These are phyloP conservation scores for Spinibarbus caldwelli DNA, from an alignment of 2,797 vertebrate genomes.

Conservation along the genomic window DNA sequence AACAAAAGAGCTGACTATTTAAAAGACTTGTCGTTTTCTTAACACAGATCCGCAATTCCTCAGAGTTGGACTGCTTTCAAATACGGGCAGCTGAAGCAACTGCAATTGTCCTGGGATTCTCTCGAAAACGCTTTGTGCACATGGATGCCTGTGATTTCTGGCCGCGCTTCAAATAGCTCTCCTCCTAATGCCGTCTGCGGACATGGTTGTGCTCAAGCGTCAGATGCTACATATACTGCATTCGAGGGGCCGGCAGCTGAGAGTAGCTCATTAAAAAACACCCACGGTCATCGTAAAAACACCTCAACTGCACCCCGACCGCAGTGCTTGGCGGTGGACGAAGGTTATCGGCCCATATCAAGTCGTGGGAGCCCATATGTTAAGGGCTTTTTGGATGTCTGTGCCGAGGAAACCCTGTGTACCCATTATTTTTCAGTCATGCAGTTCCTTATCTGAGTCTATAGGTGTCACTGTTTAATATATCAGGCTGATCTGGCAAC, in stretches of 20 bases:
- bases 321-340: background rate
- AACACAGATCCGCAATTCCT: constrained; percentile 29
- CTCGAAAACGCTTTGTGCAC: constrained; percentile 26
- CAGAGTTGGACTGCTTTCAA: constrained; percentile 12
- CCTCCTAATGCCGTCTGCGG: constrained; percentile 20
- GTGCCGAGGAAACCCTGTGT: background rate
- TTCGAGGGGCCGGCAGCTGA: constrained; percentile 6
- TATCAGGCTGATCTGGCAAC: constrained; percentile 38
- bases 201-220: constrained; percentile 37
- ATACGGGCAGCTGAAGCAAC: constrained; percentile 41
- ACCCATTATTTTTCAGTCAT: background rate
- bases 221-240: constrained; percentile 29
- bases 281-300: constrained; percentile 34
- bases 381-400: background rate
- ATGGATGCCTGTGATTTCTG: constrained; percentile 53
- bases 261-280: constrained; percentile 32
- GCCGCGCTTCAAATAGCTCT: constrained; percentile 39
- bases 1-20: constrained; percentile 37
- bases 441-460: constrained; percentile 33
- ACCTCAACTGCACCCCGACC: constrained; percentile 12
- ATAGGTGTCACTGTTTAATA: constrained; percentile 57
- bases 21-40: constrained; percentile 13
- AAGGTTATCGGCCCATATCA: constrained; percentile 30
- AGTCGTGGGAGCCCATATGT: constrained; percentile 20
- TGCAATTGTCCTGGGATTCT: constrained; percentile 39